Base-by-base conservation (phyloP, 2,113 vertebrate genomes). In the Apeltes quadracus region DNA sequence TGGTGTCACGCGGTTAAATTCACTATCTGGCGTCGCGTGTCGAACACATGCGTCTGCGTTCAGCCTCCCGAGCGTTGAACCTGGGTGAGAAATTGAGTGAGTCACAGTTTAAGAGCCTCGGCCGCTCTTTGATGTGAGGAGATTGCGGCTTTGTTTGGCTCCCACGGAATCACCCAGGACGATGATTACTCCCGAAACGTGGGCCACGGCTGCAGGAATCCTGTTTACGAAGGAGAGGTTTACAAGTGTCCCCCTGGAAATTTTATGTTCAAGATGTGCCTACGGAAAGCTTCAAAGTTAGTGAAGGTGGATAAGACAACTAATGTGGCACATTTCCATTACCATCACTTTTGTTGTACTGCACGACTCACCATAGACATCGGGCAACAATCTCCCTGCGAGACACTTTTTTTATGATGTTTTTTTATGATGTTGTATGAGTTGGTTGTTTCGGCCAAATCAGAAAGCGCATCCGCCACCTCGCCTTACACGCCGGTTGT, bases 311-410 rank as follows among this genome's bases (percentile, higher is more conserved):
- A 69, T 64, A 61, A 70, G 57, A 14, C 13, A 32, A 69, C 38
- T 11, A 68, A 71, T 64, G 62, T 36, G 66, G 61, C 51, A 43
- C 8, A 14, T 54, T 69, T 67, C 29, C 48, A 59, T 29, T 20
- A 43, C 25, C 61, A 77, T 51, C n/a, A n/a, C 53, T 76, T 72
- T 67, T 66, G 61, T 41, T 67, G 23, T 7, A 44, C 63, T 41
- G 36, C 32, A 69, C n/a, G n/a, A n/a, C n/a, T n/a, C n/a, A n/a
- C n/a, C n/a, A n/a, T n/a, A n/a, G n/a, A n/a, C n/a, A n/a, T n/a
- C n/a, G n/a, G 89, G 90, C 86, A 75, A n/a, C 84, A 91, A 90
- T 92, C 85, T 84, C 81, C 80, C 83, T 83, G 70, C 76, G 81
- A 81, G 87, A 81, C 59, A 87, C 84, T 83, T 78, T 90, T 73